Evolutionary conservation across 1,140 invertebrate species (phyloP).

Genomic region (Kradibia gibbosae): DNA sequence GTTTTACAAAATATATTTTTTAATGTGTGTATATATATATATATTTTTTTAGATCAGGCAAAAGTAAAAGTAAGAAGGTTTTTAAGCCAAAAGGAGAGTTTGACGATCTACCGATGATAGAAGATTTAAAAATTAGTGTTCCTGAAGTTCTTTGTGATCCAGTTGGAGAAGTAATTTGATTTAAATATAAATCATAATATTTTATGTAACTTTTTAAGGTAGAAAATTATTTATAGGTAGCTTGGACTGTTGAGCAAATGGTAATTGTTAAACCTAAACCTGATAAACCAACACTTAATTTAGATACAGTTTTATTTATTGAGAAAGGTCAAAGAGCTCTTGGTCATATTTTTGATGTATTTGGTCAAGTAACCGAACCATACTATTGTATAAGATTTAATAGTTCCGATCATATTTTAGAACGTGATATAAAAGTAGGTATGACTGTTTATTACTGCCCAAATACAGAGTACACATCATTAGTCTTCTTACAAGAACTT

Average conservation of each 20-base stretch:
- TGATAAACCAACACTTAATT: conserved; percentile 82
- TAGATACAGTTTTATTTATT: conserved; percentile 88
- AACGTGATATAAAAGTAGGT: conserved; percentile 77
- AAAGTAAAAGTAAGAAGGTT: conserved; percentile 34
- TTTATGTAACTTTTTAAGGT: conserved; percentile 26
- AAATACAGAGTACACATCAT: conserved; percentile 80
- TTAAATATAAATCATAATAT: conserved; percentile 17
- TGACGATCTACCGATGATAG: conserved; percentile 86
- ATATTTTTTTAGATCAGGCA: conserved; percentile 21
- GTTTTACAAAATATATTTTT: not conserved
- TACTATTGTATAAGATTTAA: conserved; percentile 90
- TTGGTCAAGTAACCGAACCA: conserved; percentile 85
- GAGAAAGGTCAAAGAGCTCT: conserved; percentile 81
- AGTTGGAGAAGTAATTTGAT: conserved; percentile 78
- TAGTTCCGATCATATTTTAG: conserved; percentile 79
- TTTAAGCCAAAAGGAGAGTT: conserved; percentile 63
- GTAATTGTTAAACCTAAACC: conserved; percentile 65
- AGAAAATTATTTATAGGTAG: conserved; percentile 60
- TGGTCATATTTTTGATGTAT: conserved; percentile 91
- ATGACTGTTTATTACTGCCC: conserved; percentile 87
- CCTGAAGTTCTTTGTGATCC: conserved; percentile 82
- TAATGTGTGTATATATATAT: not conserved
- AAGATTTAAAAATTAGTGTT: conserved; percentile 86
- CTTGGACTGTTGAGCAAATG: conserved; percentile 67
- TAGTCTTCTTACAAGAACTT: conserved; percentile 82